phyloP scores from a whole-genome alignment of 2,113 vertebrate species.

The Hylia prasina region DNA sequence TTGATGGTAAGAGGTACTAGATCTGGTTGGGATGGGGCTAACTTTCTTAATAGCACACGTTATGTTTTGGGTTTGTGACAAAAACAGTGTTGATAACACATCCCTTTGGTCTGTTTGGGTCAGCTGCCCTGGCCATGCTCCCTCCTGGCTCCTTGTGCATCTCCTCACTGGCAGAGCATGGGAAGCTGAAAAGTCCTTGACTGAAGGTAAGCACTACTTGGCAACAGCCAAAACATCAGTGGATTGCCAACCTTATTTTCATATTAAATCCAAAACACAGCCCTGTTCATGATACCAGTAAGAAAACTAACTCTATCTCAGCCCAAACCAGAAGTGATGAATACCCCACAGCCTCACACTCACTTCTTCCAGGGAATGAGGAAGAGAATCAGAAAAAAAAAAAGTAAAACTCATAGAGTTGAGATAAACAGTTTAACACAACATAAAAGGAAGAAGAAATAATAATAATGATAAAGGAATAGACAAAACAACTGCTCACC shows the following conservation, averaged over 20 bases:
- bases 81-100: neutral
- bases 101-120: neutral
- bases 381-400: neutral
- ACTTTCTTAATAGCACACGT: rapidly evolving
- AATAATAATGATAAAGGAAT: neutral
- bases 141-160: neutral
- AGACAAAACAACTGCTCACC: neutral
- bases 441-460: neutral
- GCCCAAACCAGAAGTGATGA: neutral
- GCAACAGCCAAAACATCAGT: neutral
- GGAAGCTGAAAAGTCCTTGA: neutral
- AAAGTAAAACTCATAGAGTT: neutral
- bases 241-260: neutral
- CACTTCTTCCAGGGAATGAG: neutral
- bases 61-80: neutral
- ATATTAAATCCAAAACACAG: neutral
- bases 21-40: neutral
- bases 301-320: neutral
- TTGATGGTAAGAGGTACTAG: neutral
- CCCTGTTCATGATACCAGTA: neutral
- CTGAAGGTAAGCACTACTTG: neutral
- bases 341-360: neutral
- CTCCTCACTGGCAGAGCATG: neutral
- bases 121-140: neutral
- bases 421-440: neutral